Evolutionary conservation across 2,797 vertebrate species (phyloP).

Genomic region (Acipenser transmontanus): DNA sequence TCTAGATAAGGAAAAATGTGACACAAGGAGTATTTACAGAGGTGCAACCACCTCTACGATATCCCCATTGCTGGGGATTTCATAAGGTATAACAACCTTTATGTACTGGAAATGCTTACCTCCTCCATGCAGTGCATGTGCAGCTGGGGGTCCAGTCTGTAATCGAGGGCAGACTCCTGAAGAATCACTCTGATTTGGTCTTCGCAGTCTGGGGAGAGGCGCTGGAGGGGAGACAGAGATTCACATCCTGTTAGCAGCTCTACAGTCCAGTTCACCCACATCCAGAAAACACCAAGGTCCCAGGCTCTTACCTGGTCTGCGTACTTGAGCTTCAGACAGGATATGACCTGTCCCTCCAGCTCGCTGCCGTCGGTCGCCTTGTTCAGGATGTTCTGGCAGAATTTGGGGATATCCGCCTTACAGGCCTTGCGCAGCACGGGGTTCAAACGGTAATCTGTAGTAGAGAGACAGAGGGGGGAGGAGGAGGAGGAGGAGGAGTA

Average conservation of each 20-base stretch:
- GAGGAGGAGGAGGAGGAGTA: constrained; percentile 15
- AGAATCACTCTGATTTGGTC: constrained; percentile 91
- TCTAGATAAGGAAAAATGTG: too few relatives aligned
- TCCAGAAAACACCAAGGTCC: constrained; percentile 5
- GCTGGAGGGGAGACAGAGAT: constrained; percentile 47
- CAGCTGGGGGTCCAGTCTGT: constrained; percentile 91
- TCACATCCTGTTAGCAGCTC: background rate
- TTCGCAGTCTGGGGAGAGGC: constrained; percentile 91
- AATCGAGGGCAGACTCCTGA: constrained; percentile 92
- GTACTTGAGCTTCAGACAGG: constrained; percentile 91
- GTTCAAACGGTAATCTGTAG: constrained; percentile 86
- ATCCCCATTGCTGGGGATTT: too few relatives aligned
- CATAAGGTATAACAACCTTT: too few relatives aligned
- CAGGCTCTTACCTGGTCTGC: constrained; percentile 81
- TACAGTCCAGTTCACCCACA: background rate
- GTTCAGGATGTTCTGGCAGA: constrained; percentile 82
- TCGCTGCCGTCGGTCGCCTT: constrained; percentile 83
- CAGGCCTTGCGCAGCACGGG: constrained; percentile 89
- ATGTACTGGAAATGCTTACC: constrained; percentile 48
- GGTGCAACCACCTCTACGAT: too few relatives aligned
- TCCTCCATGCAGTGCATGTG: constrained; percentile 90
- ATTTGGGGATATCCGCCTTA: constrained; percentile 95
- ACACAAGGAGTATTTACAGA: too few relatives aligned
- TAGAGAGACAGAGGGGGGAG: background rate
- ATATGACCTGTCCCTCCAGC: constrained; percentile 89